phyloP scores from a whole-genome alignment of 2,888 invertebrate genomes.

The Sicus ferrugineus region DNA sequence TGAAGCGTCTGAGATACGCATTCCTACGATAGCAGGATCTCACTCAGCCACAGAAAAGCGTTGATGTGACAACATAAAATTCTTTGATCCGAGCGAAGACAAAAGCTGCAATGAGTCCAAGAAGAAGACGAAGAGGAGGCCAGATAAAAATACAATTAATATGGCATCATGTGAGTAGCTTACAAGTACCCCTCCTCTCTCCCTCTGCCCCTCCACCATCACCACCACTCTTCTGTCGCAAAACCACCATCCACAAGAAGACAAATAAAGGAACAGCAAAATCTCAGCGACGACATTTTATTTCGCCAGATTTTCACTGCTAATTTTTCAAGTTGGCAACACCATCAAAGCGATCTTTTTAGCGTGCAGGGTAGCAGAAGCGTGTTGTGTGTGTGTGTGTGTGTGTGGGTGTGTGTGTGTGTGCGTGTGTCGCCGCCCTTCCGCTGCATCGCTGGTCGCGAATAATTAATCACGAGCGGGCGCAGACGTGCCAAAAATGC shows the following conservation, averaged over 20 bases:
- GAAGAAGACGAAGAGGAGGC: neutral
- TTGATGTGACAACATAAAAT: conserved; percentile 60
- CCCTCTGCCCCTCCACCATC: no score
- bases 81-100: conserved; percentile 50
- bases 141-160: neutral
- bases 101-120: conserved; percentile 16
- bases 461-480: conserved; percentile 31
- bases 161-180: neutral
- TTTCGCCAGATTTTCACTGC: conserved; percentile 61
- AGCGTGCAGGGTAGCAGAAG: no score
- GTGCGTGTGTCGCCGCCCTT: conserved; percentile 21
- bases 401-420: no score
- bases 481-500: conserved; percentile 58
- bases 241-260: neutral
- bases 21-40: conserved; percentile 31
- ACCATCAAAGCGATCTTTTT: conserved; percentile 28
- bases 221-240: no score
- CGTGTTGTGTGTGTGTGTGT: no score
- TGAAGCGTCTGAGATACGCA: no score
- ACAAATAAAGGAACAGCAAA: conserved; percentile 47
- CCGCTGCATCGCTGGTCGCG: conserved; percentile 35
- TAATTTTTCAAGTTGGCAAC: conserved; percentile 54
- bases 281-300: conserved; percentile 63
- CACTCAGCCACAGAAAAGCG: conserved; percentile 50
- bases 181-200: no score